Evolutionary conservation across 2,888 invertebrate species (phyloP), one percentile per base, ranked within the genome.

Genomic region (Caenorhabditis sp.): DNA sequence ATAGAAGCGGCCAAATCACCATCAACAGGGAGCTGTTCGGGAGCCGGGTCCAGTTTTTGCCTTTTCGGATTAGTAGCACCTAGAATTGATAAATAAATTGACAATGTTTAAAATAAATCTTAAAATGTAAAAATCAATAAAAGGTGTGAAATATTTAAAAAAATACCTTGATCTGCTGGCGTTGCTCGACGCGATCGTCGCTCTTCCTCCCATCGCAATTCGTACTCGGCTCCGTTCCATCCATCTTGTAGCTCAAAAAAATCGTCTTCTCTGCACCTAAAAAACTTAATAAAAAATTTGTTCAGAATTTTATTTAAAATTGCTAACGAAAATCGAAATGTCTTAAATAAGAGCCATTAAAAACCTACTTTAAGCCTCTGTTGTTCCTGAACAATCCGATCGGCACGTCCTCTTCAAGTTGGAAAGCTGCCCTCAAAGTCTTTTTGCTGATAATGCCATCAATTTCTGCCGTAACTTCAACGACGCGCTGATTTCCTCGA

Each of bases 241-340:
- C 48, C 74, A 17, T 55, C 55, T 66, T 74, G 32, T 53, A 74
- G 30, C 27, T 74, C 74, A 24, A 74, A 66, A 66, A 53, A 26
- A 66, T 66, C 37, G 59, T 66, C 59, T 24, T 43, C 52, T 63
- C 39, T 52, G 72, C 66, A 68, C 52, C 74, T 74, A 55, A 74
- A 68, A 66, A 53, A 26, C 43, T 58, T 41, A 30, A 74, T 65
- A 32, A 68, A 74, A 68, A 74, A 68, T 74, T 74, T 68, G 74
- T 27, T 74, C 74, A 74, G 55, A 74, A 74, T 74, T 74, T 74
- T 52, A 74, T 74, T 74, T 26, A 66, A 74, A 74, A 74, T 68
- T 74, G 74, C 58, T 74, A 74, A 74, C 74, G 66, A 74, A 74
- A 74, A 74, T 74, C 66, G 74, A 52, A 74, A 53, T 74, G 55